Percentiles rank a stretch among this genome's conserved stretches.
phyloP scores from a whole-genome alignment of 2,113 vertebrate genomes.

The Rhodinocichla rosea region DNA sequence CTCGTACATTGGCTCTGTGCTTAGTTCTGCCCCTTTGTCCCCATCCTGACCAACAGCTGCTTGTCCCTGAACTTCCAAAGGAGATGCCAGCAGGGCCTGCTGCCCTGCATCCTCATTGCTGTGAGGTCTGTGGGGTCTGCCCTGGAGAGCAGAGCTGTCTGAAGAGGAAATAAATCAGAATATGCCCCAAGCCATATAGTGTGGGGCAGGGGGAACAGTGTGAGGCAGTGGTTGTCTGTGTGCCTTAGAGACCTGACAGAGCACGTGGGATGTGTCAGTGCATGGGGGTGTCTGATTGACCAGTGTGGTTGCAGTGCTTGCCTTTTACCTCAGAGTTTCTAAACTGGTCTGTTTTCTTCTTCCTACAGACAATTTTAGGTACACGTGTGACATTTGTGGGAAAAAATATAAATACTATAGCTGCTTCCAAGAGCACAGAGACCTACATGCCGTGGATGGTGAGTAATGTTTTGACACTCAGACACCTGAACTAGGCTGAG shows the following conservation, averaged over 20 bases:
- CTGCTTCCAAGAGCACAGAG: conserved; percentile 98
- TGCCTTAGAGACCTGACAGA: background rate
- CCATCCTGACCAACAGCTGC: background rate
- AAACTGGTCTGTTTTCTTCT: conserved; percentile 16
- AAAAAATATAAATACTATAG: conserved; percentile 99
- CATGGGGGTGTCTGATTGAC: background rate
- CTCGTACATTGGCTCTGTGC: background rate
- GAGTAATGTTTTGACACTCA: conserved; percentile 60
- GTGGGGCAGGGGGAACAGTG: accelerated
- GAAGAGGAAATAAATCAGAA: background rate
- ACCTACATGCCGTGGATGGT: conserved; percentile 97
- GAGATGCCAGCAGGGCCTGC: background rate
- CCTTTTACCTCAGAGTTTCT: background rate
- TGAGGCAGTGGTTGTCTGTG: background rate
- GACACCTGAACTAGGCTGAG: background rate
- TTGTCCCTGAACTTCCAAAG: background rate
- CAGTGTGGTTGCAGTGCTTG: background rate
- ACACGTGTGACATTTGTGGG: conserved; percentile 97
- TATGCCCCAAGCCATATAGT: accelerated
- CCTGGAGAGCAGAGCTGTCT: background rate
- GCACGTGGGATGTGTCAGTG: background rate
- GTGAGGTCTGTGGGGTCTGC: background rate
- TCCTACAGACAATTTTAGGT: conserved; percentile 91
- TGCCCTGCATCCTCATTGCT: background rate
- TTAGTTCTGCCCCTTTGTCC: background rate